A percentile compares a stretch with the other conserved stretches of the same genome.
Evolutionary conservation across 2,113 vertebrate genomes (phyloP).

Genomic region (Monarcha castaneiventris): DNA sequence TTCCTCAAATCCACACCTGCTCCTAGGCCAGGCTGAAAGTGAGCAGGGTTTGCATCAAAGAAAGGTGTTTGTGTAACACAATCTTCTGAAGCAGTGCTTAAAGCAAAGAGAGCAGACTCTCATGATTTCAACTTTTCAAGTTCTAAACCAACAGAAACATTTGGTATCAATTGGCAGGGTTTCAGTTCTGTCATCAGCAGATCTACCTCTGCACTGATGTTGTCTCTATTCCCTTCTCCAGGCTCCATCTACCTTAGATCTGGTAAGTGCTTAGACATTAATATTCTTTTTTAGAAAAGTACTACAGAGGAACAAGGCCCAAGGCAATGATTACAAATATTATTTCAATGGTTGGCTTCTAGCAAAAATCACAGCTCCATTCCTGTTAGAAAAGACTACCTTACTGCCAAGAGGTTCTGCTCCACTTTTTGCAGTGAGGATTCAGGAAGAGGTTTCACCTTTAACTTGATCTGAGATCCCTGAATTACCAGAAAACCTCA

Average conservation of each 20-base stretch:
- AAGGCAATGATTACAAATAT: neutral
- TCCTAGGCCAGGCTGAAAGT: neutral
- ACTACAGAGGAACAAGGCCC: neutral
- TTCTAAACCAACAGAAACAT: neutral
- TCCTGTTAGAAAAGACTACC: neutral
- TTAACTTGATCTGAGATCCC: neutral
- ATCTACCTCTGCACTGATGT: neutral
- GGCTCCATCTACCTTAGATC: neutral
- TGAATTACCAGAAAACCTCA: neutral
- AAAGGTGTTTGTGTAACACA: neutral
- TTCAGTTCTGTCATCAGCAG: neutral
- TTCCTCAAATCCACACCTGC: neutral
- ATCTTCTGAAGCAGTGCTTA: neutral
- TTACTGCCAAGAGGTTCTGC: neutral
- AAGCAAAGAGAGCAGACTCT: neutral
- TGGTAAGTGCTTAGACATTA: neutral
- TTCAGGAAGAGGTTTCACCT: neutral
- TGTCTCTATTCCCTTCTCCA: neutral
- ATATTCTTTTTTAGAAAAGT: neutral
- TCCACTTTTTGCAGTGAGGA: neutral
- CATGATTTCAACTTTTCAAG: neutral
- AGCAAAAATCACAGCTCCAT: neutral
- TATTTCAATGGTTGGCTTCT: neutral
- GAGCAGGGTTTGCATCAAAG: neutral
- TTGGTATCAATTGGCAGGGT: neutral